Evolutionary conservation across 1,140 invertebrate species (phyloP).

Genomic region (Meloidogyne floridensis): DNA sequence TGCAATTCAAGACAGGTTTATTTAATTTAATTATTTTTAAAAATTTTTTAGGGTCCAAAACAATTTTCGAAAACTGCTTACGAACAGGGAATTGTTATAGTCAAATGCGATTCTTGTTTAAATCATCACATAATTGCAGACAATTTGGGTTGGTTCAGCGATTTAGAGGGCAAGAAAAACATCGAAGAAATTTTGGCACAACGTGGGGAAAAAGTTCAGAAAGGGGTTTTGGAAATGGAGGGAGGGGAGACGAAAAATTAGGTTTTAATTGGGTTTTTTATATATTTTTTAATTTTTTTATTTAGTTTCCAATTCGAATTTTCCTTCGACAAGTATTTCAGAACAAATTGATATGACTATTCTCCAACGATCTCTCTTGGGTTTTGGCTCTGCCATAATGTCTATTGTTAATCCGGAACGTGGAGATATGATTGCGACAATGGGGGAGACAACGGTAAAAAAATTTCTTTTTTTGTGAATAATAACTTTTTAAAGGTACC

Average conservation of each 20-base stretch:
- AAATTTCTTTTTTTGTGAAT: background rate
- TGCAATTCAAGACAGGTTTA: constrained; percentile 56
- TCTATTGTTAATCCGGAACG: constrained; percentile 40
- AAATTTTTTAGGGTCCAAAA: constrained; percentile 63
- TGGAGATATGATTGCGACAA: constrained; percentile 50
- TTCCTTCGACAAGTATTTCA: constrained; percentile 15
- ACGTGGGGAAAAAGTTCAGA: constrained; percentile 67
- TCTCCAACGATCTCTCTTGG: constrained; percentile 16
- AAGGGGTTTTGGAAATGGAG: constrained; percentile 1
- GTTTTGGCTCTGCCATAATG: constrained; percentile 31
- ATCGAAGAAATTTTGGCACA: constrained; percentile 69
- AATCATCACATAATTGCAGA: constrained; percentile 70
- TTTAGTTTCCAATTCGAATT: background rate
- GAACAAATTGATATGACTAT: constrained; percentile 12
- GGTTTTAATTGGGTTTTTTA: background rate
- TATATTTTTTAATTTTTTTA: background rate
- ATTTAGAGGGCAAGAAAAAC: constrained; percentile 67
- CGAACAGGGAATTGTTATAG: constrained; percentile 68
- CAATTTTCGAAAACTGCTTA: constrained; percentile 69
- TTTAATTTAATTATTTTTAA: constrained; percentile 1
- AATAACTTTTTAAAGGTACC: constrained; percentile 16
- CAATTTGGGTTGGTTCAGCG: constrained; percentile 69
- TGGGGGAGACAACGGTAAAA: constrained; percentile 44
- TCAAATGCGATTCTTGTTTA: constrained; percentile 62
- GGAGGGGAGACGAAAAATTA: background rate